These are phyloP conservation scores for Leptogaster cylindrica DNA, from an alignment of 2,888 invertebrate species.

Conservation along the genomic window DNA sequence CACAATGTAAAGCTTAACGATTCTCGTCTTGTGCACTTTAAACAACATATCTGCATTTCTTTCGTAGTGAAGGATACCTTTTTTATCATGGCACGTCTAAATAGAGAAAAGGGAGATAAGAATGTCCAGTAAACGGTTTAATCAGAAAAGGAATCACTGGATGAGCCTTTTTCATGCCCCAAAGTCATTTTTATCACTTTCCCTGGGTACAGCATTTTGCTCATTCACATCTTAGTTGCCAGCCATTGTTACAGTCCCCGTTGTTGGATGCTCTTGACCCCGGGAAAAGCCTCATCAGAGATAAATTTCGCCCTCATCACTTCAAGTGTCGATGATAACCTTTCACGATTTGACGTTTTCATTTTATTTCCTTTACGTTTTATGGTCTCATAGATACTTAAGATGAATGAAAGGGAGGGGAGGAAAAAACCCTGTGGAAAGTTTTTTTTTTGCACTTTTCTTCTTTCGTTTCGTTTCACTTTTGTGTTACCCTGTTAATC, in stretches of 20 bases:
- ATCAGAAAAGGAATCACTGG: slow-evolving; percentile 31
- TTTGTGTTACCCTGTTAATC: slow-evolving; percentile 40
- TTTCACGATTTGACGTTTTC: slow-evolving; percentile 38
- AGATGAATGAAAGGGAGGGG: slow-evolving; percentile 5
- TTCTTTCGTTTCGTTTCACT: slow-evolving; percentile 15
- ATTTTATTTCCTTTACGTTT: slow-evolving; percentile 31
- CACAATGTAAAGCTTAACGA: too few relatives aligned
- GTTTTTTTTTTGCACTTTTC: neutral
- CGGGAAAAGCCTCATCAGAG: slow-evolving; percentile 37
- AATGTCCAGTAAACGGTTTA: slow-evolving; percentile 13
- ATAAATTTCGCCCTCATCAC: slow-evolving; percentile 39
- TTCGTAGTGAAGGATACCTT: too few relatives aligned
- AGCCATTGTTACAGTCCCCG: slow-evolving; percentile 22
- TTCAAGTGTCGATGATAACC: slow-evolving; percentile 39
- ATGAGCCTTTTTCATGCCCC: slow-evolving; percentile 18
- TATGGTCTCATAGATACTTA: slow-evolving; percentile 19
- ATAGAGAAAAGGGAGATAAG: slow-evolving; percentile 11
- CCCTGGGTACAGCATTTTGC: slow-evolving; percentile 1
- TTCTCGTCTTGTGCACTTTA: too few relatives aligned
- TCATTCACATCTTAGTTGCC: slow-evolving; percentile 10
- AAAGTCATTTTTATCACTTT: slow-evolving; percentile 35
- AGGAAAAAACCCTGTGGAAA: neutral
- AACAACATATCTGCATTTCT: too few relatives aligned
- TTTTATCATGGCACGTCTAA: slow-evolving; percentile 4
- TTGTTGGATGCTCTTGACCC: slow-evolving; percentile 27